Percentiles rank a stretch among this genome's conserved stretches.
These are phyloP conservation scores for Asbolus verrucosus DNA, from an alignment of 1,140 invertebrate genomes.

Conservation along the genomic window DNA sequence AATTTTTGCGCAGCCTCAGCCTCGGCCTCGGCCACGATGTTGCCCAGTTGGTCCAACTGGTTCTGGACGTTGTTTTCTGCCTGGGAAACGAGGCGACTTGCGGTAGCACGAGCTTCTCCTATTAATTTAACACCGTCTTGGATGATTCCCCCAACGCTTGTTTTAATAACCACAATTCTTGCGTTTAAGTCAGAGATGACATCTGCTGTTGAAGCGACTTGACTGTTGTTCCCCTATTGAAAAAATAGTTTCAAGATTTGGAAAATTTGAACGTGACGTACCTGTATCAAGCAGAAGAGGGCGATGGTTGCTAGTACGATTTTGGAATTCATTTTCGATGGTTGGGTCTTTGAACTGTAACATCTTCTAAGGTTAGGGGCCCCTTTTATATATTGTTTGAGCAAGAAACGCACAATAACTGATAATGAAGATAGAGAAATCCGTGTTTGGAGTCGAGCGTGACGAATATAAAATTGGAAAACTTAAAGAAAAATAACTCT, in stretches of 20 bases:
- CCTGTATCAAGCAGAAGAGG: not conserved
- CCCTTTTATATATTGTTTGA: slow-evolving; percentile 9
- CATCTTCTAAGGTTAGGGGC: not conserved
- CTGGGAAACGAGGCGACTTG: not conserved
- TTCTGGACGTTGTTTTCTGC: not conserved
- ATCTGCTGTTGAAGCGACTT: not conserved
- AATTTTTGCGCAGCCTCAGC: slow-evolving; percentile 9
- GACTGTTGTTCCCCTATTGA: not conserved
- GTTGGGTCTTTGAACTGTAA: not conserved
- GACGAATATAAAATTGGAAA: too few species aligned
- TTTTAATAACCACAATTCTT: not conserved
- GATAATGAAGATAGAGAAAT: slow-evolving; percentile 26
- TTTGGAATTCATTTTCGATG: slow-evolving; percentile 11
- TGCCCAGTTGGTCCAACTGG: slow-evolving; percentile 10
- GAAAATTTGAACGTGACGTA: too few species aligned
- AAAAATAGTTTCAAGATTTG: not conserved
- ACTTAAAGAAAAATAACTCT: slow-evolving; percentile 1
- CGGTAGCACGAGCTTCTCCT: not conserved
- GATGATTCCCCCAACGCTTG: slow-evolving; percentile 4
- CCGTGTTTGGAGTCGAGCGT: not conserved
- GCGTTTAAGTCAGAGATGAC: not conserved
- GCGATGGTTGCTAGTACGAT: not conserved
- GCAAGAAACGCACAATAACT: slow-evolving; percentile 1
- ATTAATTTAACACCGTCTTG: not conserved
- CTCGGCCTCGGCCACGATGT: not conserved